Evolutionary conservation across 2,888 invertebrate genomes (phyloP), one percentile per base, ranked within the genome.

Genomic region (Meloe dianella): DNA sequence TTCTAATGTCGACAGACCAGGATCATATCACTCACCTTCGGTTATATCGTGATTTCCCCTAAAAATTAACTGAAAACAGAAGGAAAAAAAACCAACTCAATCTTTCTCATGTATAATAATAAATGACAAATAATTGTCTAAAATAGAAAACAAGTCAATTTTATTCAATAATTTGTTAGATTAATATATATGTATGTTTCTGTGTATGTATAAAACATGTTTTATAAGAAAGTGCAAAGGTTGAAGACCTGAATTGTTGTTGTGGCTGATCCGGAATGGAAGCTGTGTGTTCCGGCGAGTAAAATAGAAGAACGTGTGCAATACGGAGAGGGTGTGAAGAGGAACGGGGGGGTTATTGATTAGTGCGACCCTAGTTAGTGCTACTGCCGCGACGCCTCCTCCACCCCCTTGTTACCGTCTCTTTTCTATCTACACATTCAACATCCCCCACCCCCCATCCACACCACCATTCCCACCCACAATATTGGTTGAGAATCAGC

Each of bases 331-430:
- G 66, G 74, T 63, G 66, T 66, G 51, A 9, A 51, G 68, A 61
- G 65, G 32, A 67, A 70, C 74, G 78, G 79, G 80, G 79, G 80
- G 77, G 79, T 77, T 83, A 84, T 84, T 83, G 83, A 84, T 84
- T 84, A 84, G 83, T 79, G 80, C 81, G 81, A 83, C 84, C 83
- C 84, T 84, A 84, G 82, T 84, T 83, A 83, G 82, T 83, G 80
- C 82, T 68, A 65, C 68, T 61, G 57, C 65, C 65, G 61, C 65
- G 61, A 61, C 61, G 61, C 61, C 63, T 64, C 65, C 68, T 65
- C 65, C 61, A 54, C 58, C 61, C 56, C 61, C 61, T 54, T 41
- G 38, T 54, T 35, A 63, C 47, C 47, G 17, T 47, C 47, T 47
- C 47, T 20, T 47, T 51, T 8, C 51, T 22, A 22, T 51, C 51